Percentiles rank a stretch among this genome's conserved stretches.
These are phyloP conservation scores for western clawed frog (Xenopus tropicalis) DNA, from an alignment of 2,113 vertebrate species.

Conservation along the genomic window UCB_Xtro_10.0 CM004449.2:90241001-90241500, in stretches of 20 bases:
- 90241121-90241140: slow-evolving; percentile 5
- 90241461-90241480: too few species aligned
- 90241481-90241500: too few species aligned
- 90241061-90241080: too few species aligned
- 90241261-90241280: background rate
- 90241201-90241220: slow-evolving; percentile 10
- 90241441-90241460: too few species aligned
- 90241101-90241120: background rate
- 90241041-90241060: too few species aligned
- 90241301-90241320: background rate
- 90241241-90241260: slow-evolving; percentile 20
- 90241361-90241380: too few species aligned
- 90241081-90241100: background rate
- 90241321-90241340: background rate
- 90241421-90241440: too few species aligned
- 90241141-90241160: slow-evolving; percentile 12
- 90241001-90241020: too few species aligned
- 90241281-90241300: background rate
- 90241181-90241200: slow-evolving; percentile 29
- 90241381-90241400: too few species aligned
- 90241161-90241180: background rate
- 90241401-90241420: too few species aligned
- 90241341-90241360: too few species aligned
- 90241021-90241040: too few species aligned
- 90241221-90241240: background rate